phyloP scores from a whole-genome alignment of 2,888 invertebrate species.

The Falcaria lacertinaria region DNA sequence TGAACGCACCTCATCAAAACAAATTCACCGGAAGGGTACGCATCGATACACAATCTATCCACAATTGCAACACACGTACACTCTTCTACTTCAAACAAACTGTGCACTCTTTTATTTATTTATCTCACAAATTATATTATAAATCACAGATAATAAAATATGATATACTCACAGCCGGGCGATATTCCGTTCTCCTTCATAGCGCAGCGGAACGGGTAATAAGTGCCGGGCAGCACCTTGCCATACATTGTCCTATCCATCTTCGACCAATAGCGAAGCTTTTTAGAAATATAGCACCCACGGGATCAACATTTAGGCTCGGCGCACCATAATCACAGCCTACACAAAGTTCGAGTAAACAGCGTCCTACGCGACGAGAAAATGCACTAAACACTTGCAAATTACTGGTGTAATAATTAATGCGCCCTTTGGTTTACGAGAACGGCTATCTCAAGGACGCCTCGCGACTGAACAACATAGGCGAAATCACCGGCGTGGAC shows the following conservation, averaged over 20 bases:
- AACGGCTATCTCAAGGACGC: slow-evolving; percentile 36
- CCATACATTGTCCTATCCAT: slow-evolving; percentile 97
- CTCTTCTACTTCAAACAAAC: slow-evolving; percentile 7
- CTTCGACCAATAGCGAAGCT: slow-evolving; percentile 59
- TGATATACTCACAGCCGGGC: slow-evolving; percentile 89
- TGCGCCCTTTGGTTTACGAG: slow-evolving; percentile 17
- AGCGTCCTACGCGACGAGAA: slow-evolving; percentile 43
- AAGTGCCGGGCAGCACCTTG: slow-evolving; percentile 90
- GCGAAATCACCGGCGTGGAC: slow-evolving; percentile 22
- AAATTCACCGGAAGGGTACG: slow-evolving; percentile 38
- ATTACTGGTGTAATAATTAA: slow-evolving; percentile 21
- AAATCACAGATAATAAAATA: slow-evolving; percentile 32
- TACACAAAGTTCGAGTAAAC: slow-evolving; percentile 51
- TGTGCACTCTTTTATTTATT: too few relatives aligned
- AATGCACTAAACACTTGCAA: slow-evolving; percentile 46
- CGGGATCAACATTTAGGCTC: slow-evolving; percentile 55
- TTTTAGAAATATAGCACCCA: slow-evolving; percentile 69
- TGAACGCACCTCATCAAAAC: slow-evolving; percentile 45
- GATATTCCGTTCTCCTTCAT: slow-evolving; percentile 89
- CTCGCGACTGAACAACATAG: slow-evolving; percentile 26
- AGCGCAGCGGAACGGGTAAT: slow-evolving; percentile 92
- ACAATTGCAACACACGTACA: slow-evolving; percentile 8
- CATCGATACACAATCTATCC: slow-evolving; percentile 5
- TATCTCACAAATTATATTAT: slow-evolving; percentile 14
- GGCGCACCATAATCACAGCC: slow-evolving; percentile 74